Evolutionary conservation across 2,113 vertebrate genomes (phyloP).

Genomic region (Rhombomys opimus): DNA sequence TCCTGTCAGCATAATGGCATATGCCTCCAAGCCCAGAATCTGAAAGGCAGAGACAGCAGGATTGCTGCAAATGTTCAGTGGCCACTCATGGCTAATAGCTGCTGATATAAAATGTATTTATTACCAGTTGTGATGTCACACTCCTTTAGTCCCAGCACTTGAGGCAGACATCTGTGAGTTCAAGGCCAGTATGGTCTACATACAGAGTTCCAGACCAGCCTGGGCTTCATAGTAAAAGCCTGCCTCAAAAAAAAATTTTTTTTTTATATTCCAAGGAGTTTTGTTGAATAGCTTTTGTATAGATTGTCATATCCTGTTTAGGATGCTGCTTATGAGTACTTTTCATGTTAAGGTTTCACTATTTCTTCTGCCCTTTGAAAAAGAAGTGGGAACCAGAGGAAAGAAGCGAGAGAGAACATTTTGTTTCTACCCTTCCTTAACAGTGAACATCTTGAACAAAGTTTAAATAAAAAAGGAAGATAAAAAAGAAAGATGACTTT

Average conservation of each 20-base stretch:
- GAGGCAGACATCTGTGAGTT: not conserved
- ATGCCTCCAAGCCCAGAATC: not conserved
- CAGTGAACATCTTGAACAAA: not conserved
- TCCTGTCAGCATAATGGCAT: not conserved
- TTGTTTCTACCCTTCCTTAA: not conserved
- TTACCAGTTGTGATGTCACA: not conserved
- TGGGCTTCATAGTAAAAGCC: not conserved
- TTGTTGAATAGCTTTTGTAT: not conserved
- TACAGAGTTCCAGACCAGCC: not conserved
- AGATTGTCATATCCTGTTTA: not conserved
- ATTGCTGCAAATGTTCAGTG: not conserved
- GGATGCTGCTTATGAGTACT: not conserved
- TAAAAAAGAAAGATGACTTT: not conserved
- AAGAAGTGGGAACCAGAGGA: not conserved
- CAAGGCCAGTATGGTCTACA: not conserved
- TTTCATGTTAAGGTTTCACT: not conserved
- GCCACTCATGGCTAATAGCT: not conserved
- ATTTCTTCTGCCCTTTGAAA: not conserved
- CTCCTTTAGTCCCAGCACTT: not conserved
- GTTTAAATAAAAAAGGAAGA: not conserved
- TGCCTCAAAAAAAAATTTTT: not conserved
- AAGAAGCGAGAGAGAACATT: not conserved
- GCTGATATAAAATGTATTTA: not conserved
- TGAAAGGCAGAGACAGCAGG: not conserved
- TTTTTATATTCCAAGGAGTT: constrained; percentile 1